Percentiles rank a stretch among this genome's conserved stretches.
These are phyloP conservation scores for Syrrhaptes paradoxus DNA, from an alignment of 2,113 vertebrate genomes.

Conservation along the genomic window DNA sequence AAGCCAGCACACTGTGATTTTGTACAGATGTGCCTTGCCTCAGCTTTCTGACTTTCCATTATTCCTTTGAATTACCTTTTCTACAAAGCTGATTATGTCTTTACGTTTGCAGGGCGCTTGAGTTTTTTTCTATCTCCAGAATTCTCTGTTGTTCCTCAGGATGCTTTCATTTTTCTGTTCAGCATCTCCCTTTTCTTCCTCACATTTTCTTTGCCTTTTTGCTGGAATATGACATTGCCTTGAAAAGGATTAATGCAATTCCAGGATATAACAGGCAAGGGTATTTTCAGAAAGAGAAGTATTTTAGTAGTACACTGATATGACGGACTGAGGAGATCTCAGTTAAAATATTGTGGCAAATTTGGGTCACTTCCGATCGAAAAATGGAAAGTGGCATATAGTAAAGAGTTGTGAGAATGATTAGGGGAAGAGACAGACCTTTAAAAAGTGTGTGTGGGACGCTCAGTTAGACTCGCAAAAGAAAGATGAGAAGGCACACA, in stretches of 20 bases:
- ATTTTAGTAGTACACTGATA: background rate
- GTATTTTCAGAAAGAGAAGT: conserved; percentile 34
- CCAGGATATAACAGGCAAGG: background rate
- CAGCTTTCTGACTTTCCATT: conserved; percentile 16
- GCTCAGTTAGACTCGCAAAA: background rate
- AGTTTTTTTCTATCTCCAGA: background rate
- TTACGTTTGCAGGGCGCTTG: background rate
- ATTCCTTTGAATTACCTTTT: conserved; percentile 43
- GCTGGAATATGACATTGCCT: background rate
- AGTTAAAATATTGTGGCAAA: background rate
- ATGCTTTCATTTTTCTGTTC: background rate
- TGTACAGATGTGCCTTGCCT: background rate
- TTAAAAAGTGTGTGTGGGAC: background rate
- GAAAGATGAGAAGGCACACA: background rate
- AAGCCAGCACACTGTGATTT: background rate
- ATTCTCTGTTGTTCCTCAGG: background rate
- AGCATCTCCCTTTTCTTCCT: background rate
- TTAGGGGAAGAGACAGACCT: background rate
- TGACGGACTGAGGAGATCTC: background rate
- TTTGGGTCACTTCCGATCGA: conserved; percentile 17
- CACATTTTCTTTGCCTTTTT: conserved; percentile 17
- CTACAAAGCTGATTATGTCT: conserved; percentile 39
- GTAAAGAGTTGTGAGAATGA: background rate
- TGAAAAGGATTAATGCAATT: conserved; percentile 39
- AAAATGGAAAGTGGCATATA: background rate